Evolutionary conservation across 2,113 vertebrate genomes (phyloP), one percentile per base, ranked within the genome.

Genomic region (Dendrocopos noguchii): DNA sequence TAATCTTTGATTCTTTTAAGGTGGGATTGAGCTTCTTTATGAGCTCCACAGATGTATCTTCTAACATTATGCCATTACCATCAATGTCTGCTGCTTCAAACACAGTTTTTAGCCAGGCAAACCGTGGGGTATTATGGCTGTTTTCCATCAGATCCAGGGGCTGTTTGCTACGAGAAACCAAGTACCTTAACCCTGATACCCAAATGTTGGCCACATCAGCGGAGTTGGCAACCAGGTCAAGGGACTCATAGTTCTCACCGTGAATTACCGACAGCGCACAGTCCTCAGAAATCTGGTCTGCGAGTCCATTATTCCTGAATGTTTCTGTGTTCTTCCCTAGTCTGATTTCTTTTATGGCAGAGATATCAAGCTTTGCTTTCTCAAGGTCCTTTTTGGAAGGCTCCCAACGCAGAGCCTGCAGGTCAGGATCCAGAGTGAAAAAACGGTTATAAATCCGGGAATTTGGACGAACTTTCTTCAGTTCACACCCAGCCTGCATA

Each of bases 181-280:
- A 96, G 95, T 99, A 99, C 55, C 99, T 98, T 61, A 99, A 96
- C 29, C 99, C 99, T 0, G 99, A 99, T 70, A 99, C 99, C 99
- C 99, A 99, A 97, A 99, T 99, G 96, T 99, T 99, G 70, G 99
- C 98, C 72, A 99, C 99, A 25, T 99, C 99, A 13, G 99, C 98
- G 6, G 99, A 99, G 94, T 99, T 96, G 21, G 99, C 99, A 75
- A 99, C 99, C 67, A 99, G 93, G 93, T 99, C 99, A 79, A 99
- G 98, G n/a, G 99, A 99, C 96, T 99, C 98, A 3, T 99, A 99
- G 85, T 99, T 99, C 28, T 99, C 99, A 12, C 99, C 99, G 2
- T 99, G 99, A 85, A 99, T 98, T 73, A 99, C 95, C 0, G 99
- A 99, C 92, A 99, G 98, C 1, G 99, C 99, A 7, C 98, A 98